Conservation (phyloP, 1,140 invertebrate species). For the Zaprionus ornatus region DNA sequence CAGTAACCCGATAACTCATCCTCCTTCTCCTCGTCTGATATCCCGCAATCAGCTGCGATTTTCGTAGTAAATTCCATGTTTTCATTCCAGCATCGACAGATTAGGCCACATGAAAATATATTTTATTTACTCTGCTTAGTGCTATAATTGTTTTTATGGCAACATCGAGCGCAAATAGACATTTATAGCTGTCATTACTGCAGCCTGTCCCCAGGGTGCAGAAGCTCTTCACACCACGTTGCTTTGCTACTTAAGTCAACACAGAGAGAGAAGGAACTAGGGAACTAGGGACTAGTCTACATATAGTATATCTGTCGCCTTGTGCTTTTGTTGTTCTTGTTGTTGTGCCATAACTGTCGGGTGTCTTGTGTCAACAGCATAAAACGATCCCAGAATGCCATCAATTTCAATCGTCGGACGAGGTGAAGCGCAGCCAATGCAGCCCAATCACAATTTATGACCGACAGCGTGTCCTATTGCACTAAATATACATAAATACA, state of each 20-base stretch:
- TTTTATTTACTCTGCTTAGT: not conserved
- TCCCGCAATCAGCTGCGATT: not conserved
- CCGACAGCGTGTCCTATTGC: conserved; percentile 52
- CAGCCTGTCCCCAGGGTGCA: not conserved
- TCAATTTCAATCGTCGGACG: conserved; percentile 56
- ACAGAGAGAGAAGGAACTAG: not conserved
- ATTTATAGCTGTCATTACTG: not conserved
- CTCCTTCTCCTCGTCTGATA: not conserved
- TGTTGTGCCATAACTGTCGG: conserved; percentile 26
- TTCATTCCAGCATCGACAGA: not conserved
- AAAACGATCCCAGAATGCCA: conserved; percentile 43
- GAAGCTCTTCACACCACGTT: not conserved
- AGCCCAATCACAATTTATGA: conserved; percentile 59
- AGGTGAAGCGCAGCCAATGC: conserved; percentile 19
- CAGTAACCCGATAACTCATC: conserved; percentile 4
- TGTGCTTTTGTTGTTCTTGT: not conserved
- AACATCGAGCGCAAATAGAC: not conserved
- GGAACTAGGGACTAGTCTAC: not conserved
- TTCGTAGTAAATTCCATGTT: not conserved
- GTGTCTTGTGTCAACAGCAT: conserved; percentile 43
- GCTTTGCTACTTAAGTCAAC: not conserved
- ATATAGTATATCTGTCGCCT: not conserved
- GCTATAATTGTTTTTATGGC: conserved; percentile 5
- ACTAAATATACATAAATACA: conserved; percentile 33
- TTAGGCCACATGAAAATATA: not conserved